Percentiles rank a stretch among this genome's conserved stretches.
Conservation (phyloP, 1,140 invertebrate species). For the Polypedilum pembai region DNA sequence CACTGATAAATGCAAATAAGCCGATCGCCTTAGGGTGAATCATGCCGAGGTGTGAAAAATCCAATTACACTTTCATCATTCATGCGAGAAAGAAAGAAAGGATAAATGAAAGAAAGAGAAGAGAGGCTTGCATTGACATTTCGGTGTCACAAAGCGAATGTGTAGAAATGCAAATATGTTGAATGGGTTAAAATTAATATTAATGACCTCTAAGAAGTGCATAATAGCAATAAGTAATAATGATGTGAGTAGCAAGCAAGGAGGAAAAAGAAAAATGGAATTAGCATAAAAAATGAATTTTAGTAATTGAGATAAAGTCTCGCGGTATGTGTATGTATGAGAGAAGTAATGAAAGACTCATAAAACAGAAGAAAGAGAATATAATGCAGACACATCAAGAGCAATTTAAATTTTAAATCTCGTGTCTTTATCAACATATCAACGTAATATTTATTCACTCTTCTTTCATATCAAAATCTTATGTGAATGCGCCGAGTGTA, state of each 20-base stretch:
- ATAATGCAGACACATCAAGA: constrained; percentile 24
- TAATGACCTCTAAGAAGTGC: background rate
- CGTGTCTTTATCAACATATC: background rate
- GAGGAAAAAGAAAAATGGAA: background rate
- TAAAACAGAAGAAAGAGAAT: constrained; percentile 1
- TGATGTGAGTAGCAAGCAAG: background rate
- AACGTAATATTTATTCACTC: constrained; percentile 13
- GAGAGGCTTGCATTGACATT: background rate
- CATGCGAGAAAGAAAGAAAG: background rate
- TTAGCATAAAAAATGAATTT: constrained; percentile 25
- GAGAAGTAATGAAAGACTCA: background rate
- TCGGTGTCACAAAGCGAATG: background rate
- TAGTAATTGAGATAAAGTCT: constrained; percentile 26
- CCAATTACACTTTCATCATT: constrained; percentile 21
- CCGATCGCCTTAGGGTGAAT: background rate
- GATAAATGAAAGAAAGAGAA: background rate
- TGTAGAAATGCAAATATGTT: constrained; percentile 16
- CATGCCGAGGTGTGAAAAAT: constrained; percentile 14
- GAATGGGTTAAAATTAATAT: constrained; percentile 23
- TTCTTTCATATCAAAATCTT: background rate
- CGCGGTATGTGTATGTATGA: too few species aligned
- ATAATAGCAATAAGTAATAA: background rate
- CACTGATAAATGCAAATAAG: constrained; percentile 10
- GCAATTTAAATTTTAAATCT: constrained; percentile 17
- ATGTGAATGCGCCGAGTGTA: background rate